Base-by-base conservation (phyloP, 2,888 invertebrate genomes). In the Agrotis ipsilon region DNA sequence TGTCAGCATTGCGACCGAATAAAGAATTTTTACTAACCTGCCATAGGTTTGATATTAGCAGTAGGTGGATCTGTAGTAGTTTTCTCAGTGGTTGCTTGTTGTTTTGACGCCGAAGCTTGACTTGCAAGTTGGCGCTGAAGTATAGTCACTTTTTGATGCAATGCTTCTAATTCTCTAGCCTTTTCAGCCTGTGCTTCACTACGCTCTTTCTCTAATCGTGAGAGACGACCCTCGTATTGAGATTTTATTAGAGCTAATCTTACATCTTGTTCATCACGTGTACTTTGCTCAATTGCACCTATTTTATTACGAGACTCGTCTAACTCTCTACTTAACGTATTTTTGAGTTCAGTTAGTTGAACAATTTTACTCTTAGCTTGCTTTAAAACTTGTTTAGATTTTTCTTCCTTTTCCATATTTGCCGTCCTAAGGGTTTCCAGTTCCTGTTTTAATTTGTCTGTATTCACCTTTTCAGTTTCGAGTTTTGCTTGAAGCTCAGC, bases 31-130 rank as follows among this genome's bases (percentile, higher is more conserved):
- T 51, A 81, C 94, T 92, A 96, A 85, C 98, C 98, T 4, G 99
- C 98, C 98, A 99, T 98, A 0, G 99, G 99, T 92, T 98, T 98
- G 55, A 99, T 99, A 90, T 99, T 99, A 7, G 99, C 99, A 0
- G 99, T 99, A 0, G 97, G 97, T 16, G 97, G 97, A 48, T 97
- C 97, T 4, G 96, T 96, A 16, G 96, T 96, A 3, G 96, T 93
- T 87, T 97, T 97, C 64, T 97, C 97, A 14, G 92, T 86, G 2
- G 93, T 88, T 73, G 97, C 92, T 88, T 97, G 94, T 85, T 97
- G 96, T 77, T 98, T 97, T 84, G 98, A 97, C 3, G 97, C 97
- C 52, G 97, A 97, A 24, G 98, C 97, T 88, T 98, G 98, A 59
- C 96, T 97, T 6, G 97, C 97, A 79, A 98, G 97, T 88, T 97